phyloP scores from a whole-genome alignment of 1,140 invertebrate genomes.

The Fopius arisanus region DNA sequence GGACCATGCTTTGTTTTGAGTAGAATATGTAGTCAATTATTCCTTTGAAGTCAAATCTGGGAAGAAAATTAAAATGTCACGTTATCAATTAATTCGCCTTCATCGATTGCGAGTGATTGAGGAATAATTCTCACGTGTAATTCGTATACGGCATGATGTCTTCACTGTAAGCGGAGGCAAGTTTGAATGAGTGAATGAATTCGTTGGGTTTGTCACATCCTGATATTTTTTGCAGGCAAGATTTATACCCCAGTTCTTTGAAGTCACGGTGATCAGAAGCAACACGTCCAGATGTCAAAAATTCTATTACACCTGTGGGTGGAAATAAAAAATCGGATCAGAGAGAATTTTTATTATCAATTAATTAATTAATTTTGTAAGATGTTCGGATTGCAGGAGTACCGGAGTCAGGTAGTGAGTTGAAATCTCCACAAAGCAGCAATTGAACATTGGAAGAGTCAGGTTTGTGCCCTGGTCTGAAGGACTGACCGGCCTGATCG shows the following conservation, averaged over 20 bases:
- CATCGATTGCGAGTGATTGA: not conserved
- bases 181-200: constrained; percentile 95
- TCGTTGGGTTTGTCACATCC: constrained; percentile 84
- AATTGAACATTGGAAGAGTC: constrained; percentile 88
- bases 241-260: constrained; percentile 94
- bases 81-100: constrained; percentile 1
- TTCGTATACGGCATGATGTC: constrained; percentile 98
- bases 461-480: constrained; percentile 70
- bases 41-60: constrained; percentile 97
- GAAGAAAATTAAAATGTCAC: constrained; percentile 52
- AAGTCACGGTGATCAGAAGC: constrained; percentile 93
- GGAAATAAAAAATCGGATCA: constrained; percentile 16
- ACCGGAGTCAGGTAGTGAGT: constrained; percentile 98
- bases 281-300: constrained; percentile 88
- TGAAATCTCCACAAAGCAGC: constrained; percentile 97
- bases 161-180: constrained; percentile 92
- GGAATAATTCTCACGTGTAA: constrained; percentile 83
- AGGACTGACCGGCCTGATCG: constrained; percentile 78
- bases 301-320: constrained; percentile 90
- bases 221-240: constrained; percentile 87
- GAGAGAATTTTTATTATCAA: too few relatives aligned
- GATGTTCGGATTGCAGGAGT: too few relatives aligned
- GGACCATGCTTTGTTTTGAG: constrained; percentile 92
- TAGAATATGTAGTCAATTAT: constrained; percentile 99
- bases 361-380: too few relatives aligned